Percentiles rank a stretch among this genome's conserved stretches.
These are phyloP conservation scores for Myotis brandtii DNA, from an alignment of 2,113 vertebrate species.

Conservation along the genomic window DNA sequence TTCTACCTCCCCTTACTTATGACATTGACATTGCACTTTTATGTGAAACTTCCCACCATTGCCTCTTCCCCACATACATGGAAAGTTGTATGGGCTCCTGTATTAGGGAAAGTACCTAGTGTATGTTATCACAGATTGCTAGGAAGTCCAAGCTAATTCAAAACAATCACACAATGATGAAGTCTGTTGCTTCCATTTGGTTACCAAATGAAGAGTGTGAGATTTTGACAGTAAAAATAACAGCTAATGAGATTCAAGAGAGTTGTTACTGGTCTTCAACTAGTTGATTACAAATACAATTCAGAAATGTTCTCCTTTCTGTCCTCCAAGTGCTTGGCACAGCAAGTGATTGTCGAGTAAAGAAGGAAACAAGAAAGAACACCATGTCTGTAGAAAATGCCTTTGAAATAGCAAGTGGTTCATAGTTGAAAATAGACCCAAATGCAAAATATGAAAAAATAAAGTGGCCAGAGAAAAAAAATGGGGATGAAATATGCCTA, in stretches of 20 bases:
- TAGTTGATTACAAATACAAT: neutral
- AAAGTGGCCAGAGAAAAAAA: neutral
- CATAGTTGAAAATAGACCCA: conserved; percentile 7
- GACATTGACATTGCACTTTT: neutral
- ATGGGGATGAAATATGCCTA: neutral
- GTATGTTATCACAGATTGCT: neutral
- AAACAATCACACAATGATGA: neutral
- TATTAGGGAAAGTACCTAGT: neutral
- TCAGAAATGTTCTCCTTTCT: neutral
- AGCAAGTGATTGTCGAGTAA: neutral
- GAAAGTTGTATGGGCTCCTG: neutral
- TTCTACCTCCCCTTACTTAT: neutral
- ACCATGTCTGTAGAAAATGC: neutral
- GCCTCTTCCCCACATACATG: neutral
- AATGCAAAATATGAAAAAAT: neutral
- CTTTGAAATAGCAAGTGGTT: neutral
- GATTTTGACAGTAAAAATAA: conserved; percentile 17
- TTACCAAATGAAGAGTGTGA: neutral
- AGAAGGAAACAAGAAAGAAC: neutral
- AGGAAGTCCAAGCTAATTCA: neutral
- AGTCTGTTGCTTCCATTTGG: neutral
- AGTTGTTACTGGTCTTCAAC: neutral
- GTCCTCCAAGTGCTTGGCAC: neutral
- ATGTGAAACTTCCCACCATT: neutral
- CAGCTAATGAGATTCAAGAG: conserved; percentile 28